Evolutionary conservation across 2,797 vertebrate genomes (phyloP).

Genomic region (Simalia tracyae): DNA sequence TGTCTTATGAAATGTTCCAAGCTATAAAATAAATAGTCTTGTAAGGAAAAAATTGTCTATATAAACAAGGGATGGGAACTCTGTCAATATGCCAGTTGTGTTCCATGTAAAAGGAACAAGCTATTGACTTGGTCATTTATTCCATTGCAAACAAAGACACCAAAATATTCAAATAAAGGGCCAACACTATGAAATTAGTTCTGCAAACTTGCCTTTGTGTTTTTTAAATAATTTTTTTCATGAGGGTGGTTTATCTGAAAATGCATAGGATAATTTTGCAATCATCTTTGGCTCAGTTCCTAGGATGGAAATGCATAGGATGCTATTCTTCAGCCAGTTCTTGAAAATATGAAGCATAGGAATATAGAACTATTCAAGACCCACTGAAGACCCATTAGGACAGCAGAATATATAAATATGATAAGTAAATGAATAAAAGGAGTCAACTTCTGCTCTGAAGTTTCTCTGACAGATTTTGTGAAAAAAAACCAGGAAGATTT

Average conservation of each 20-base stretch:
- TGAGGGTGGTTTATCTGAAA: background rate
- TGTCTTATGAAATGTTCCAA: constrained; percentile 59
- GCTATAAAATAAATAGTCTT: constrained; percentile 58
- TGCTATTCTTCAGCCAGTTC: background rate
- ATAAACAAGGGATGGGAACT: constrained; percentile 50
- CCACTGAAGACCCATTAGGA: too few species aligned
- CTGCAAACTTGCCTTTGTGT: background rate
- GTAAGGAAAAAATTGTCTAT: constrained; percentile 50
- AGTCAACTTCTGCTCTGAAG: background rate
- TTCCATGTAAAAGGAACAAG: constrained; percentile 37
- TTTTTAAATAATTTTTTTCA: background rate
- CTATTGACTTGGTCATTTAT: background rate
- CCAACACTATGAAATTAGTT: background rate
- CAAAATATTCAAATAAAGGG: background rate
- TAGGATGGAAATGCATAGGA: background rate
- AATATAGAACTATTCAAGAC: background rate
- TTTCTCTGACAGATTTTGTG: background rate
- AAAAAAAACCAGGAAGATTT: background rate
- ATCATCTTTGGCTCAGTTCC: background rate
- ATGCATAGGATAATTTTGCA: background rate
- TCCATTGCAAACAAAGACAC: constrained; percentile 4
- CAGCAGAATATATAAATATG: background rate
- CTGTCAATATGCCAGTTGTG: constrained; percentile 11
- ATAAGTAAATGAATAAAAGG: background rate
- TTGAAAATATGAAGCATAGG: background rate